phyloP scores from a whole-genome alignment of 2,113 vertebrate genomes.

The Hydrolagus affinis region DNA sequence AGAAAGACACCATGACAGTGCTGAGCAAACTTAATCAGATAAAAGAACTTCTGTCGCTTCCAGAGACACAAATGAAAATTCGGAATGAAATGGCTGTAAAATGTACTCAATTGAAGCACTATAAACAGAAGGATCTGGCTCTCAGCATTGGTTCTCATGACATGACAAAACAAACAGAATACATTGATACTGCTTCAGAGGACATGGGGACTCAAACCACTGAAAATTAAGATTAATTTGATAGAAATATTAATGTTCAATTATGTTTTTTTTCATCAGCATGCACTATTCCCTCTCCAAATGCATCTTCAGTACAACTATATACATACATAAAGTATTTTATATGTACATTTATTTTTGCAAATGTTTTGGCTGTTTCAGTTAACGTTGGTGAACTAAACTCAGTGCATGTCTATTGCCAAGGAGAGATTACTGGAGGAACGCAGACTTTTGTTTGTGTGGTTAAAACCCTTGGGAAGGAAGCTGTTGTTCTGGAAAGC shows the following conservation, averaged over 20 bases:
- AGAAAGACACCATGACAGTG: constrained; percentile 53
- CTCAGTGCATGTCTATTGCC: neutral
- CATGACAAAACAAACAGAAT: neutral
- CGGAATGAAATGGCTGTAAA: constrained; percentile 59
- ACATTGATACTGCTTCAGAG: constrained; percentile 5
- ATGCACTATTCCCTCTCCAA: neutral
- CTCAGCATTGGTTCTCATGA: constrained; percentile 10
- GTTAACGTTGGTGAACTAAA: neutral
- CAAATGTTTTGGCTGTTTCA: constrained; percentile 6
- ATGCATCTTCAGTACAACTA: neutral
- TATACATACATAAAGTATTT: constrained; percentile 1
- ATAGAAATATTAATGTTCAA: constrained; percentile 1
- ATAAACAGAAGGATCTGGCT: constrained; percentile 17
- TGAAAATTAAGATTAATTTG: neutral
- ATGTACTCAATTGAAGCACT: constrained; percentile 37
- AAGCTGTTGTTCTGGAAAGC: neutral
- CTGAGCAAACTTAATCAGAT: constrained; percentile 58
- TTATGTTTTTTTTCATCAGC: neutral
- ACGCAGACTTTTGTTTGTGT: neutral
- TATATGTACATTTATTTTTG: neutral
- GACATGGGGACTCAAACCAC: neutral
- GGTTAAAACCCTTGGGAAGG: neutral
- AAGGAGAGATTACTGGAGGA: neutral
- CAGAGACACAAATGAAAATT: constrained; percentile 59
- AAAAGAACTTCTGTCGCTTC: constrained; percentile 60